Base-by-base conservation (phyloP, 2,888 invertebrate genomes). In the Laothoe populi region DNA sequence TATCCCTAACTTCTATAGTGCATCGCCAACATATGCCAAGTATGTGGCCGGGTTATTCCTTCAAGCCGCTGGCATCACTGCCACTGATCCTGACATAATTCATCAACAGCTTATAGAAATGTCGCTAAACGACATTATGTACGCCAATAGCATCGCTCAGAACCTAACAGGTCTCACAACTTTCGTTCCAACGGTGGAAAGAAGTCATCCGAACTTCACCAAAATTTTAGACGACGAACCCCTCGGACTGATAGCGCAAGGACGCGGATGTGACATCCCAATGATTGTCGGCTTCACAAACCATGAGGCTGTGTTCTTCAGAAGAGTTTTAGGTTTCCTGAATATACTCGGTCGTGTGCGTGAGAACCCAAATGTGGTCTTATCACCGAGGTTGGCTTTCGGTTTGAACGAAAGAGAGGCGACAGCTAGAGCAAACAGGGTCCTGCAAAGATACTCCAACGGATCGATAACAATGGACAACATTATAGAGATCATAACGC, bases 11-110 rank as follows among this genome's bases (percentile, higher is more conserved):
- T 67, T 63, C 35, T 72, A 66, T 62, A 68, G 60, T 24, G 16
- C 69, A 11, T 72, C 73, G 13, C 68, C 70, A 7, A 61, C 49
- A 10, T 65, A 64, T 60, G 69, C 72, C 3, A 64, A 71, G n/a
- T 63, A 62, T 7, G 46, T 73, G 4, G 66, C 69, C 11, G 46
- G 61, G 4, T 59, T 62, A 0, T 72, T 74, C 49, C 60, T 87
- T 80, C 66, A 76, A 74, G 63, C 48, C 1, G 57, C 94, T 92
- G 94, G 73, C 42, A 69, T 74, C 35, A 70, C 67, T 48, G 64
- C 72, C 23, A 69, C 68, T 0, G 71, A 74, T 38, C 66, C 70
- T 0, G 66, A 61, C 7, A 60, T 63, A 13, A 67, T 74, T 19
- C 68, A 72, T 57, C 35, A 66, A 2, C 40, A 62, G 31, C 67